phyloP scores from a whole-genome alignment of 1,140 invertebrate species.

The Drosophila equinoxialis region DNA sequence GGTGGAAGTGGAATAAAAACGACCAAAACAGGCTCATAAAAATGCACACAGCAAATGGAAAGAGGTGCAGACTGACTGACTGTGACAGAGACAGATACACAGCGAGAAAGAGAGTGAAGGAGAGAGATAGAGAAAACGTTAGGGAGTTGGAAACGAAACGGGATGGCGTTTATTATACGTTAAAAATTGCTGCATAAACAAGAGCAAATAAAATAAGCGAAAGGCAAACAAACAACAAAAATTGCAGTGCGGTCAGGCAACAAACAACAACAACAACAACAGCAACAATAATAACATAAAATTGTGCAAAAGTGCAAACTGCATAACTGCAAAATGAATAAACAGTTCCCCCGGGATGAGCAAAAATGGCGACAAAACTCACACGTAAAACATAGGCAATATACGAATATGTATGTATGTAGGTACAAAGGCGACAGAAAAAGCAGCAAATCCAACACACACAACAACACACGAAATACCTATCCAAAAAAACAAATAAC shows the following conservation, averaged over 20 bases:
- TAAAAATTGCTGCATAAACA: slow-evolving; percentile 61
- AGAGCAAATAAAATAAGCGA: slow-evolving; percentile 55
- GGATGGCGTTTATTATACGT: slow-evolving; percentile 48
- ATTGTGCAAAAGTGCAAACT: slow-evolving; percentile 13
- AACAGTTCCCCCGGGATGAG: slow-evolving; percentile 13
- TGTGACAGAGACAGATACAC: background rate
- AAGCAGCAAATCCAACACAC: background rate
- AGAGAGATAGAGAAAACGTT: background rate
- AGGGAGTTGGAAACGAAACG: background rate
- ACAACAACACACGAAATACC: too few species aligned
- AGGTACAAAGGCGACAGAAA: background rate
- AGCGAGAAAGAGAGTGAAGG: background rate
- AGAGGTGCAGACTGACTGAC: slow-evolving; percentile 11
- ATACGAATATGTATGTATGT: background rate
- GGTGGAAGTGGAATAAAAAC: background rate
- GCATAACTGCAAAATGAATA: slow-evolving; percentile 12
- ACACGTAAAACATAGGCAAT: slow-evolving; percentile 17
- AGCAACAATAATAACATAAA: slow-evolving; percentile 12
- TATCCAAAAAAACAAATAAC: slow-evolving; percentile 16
- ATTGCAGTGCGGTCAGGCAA: slow-evolving; percentile 45
- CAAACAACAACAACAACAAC: slow-evolving; percentile 29
- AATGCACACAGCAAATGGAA: background rate
- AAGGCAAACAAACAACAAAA: slow-evolving; percentile 36
- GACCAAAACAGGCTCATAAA: slow-evolving; percentile 6
- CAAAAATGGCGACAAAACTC: slow-evolving; percentile 17